These are phyloP conservation scores for Turnix velox DNA, from an alignment of 2,113 vertebrate species.

Conservation along the genomic window DNA sequence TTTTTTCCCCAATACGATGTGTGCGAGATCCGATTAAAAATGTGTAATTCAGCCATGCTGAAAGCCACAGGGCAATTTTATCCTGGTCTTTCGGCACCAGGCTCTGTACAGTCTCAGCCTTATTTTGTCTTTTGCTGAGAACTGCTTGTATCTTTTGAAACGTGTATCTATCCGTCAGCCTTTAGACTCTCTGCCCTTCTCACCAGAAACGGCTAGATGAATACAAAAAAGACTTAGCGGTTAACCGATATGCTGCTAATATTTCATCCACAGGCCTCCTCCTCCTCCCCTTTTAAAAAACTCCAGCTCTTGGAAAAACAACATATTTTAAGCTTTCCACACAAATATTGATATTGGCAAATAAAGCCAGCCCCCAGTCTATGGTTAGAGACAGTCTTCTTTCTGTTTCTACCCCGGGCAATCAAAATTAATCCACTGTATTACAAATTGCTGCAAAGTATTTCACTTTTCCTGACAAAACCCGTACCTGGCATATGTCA, in stretches of 20 bases:
- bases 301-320: slow-evolving; percentile 67
- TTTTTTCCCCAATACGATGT: neutral
- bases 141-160: neutral
- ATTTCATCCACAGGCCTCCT: slow-evolving; percentile 48
- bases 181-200: neutral
- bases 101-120: slow-evolving; percentile 26
- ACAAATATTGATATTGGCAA: slow-evolving; percentile 77
- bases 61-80: slow-evolving; percentile 47
- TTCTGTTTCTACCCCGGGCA: slow-evolving; percentile 56
- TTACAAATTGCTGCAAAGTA: slow-evolving; percentile 41
- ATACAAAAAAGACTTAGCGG: slow-evolving; percentile 50
- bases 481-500: neutral
- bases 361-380: slow-evolving; percentile 32
- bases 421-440: slow-evolving; percentile 41
- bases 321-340: slow-evolving; percentile 73
- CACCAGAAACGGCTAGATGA: neutral
- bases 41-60: neutral
- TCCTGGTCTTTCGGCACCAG: neutral
- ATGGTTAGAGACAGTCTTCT: slow-evolving; percentile 51
- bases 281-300: slow-evolving; percentile 26
- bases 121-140: slow-evolving; percentile 22
- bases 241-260: slow-evolving; percentile 66
- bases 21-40: slow-evolving; percentile 1
- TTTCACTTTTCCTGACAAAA: slow-evolving; percentile 23
- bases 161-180: neutral